Conservation (phyloP, 1,140 invertebrate genomes). For the Luehdorfia chinensis region DNA sequence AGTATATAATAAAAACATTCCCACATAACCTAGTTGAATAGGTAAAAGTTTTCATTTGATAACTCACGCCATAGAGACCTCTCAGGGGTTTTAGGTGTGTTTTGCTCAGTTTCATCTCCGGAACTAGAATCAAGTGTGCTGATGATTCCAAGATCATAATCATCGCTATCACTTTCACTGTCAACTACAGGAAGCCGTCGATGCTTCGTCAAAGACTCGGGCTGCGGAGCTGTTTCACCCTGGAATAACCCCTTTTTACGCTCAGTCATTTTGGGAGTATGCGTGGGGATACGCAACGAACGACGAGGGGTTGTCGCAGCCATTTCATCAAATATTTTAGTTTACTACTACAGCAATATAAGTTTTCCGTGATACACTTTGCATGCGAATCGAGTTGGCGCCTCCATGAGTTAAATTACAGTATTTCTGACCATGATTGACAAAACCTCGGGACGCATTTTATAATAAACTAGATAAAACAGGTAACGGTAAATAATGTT, state of each 20-base stretch:
- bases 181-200: constrained; percentile 60
- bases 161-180: constrained; percentile 65
- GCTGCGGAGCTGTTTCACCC: constrained; percentile 32
- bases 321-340: constrained; percentile 31
- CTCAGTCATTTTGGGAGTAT: constrained; percentile 71
- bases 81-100: constrained; percentile 54
- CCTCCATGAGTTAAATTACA: constrained; percentile 17
- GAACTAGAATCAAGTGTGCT: constrained; percentile 66
- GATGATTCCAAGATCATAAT: constrained; percentile 69
- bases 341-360: background rate
- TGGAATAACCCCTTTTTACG: constrained; percentile 71
- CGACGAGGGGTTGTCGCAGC: constrained; percentile 60
- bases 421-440: background rate
- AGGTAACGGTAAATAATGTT: too few species aligned
- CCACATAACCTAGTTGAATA: background rate
- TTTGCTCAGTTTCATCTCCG: constrained; percentile 59
- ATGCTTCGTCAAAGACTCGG: constrained; percentile 55
- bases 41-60: too few species aligned
- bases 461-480: background rate
- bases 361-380: constrained; percentile 12
- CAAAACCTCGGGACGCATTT: constrained; percentile 5
- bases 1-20: too few species aligned
- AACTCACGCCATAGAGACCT: constrained; percentile 59
- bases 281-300: constrained; percentile 46
- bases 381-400: constrained; percentile 25